A percentile compares a stretch with the other conserved stretches of the same genome.
Conservation (phyloP, 2,113 vertebrate genomes). For the Corapipo altera region DNA sequence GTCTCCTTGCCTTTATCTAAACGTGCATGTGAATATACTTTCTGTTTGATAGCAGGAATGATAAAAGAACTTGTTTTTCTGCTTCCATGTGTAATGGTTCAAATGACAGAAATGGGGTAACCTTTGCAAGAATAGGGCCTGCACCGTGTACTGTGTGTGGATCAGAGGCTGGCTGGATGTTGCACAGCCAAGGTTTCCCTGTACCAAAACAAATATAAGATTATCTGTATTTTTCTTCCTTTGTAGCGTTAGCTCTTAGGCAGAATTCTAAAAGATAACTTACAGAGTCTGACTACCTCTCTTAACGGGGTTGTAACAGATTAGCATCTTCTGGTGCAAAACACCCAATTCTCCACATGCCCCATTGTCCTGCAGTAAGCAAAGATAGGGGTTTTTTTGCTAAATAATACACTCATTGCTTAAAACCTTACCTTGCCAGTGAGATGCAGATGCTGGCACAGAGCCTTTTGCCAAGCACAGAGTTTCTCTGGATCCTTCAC, state of each 20-base stretch:
- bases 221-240: background rate
- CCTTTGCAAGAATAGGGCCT: background rate
- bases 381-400: accelerated
- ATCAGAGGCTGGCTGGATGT: background rate
- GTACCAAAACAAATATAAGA: background rate
- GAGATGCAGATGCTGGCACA: slow-evolving; percentile 87
- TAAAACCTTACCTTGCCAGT: slow-evolving; percentile 87
- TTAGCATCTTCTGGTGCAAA: background rate
- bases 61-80: background rate
- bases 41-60: background rate
- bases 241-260: background rate
- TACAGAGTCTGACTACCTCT: background rate
- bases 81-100: background rate
- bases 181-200: background rate
- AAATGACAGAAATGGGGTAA: background rate
- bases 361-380: background rate
- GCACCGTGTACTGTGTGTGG: background rate
- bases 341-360: background rate
- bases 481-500: slow-evolving; percentile 80
- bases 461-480: slow-evolving; percentile 87
- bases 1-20: background rate
- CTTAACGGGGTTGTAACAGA: background rate
- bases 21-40: background rate
- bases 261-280: background rate
- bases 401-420: background rate